Percentiles rank a stretch among this genome's conserved stretches.
Conservation (phyloP, 2,888 invertebrate genomes). For the Hofmannophila pseudospretella region DNA sequence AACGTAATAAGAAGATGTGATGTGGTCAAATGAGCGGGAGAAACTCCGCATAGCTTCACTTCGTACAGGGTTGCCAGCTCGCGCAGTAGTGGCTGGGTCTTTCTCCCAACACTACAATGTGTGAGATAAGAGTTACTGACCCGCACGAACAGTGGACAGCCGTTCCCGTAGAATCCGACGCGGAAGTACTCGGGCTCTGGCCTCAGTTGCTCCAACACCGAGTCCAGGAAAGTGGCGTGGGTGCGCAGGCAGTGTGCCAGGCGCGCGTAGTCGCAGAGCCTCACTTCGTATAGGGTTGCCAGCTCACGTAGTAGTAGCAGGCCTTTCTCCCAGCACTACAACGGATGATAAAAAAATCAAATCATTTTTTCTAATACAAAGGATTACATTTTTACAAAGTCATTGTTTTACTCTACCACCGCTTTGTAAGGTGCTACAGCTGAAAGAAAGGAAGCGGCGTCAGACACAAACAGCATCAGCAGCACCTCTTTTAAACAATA, state of each 20-base stretch:
- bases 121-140: no score
- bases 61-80: conserved; percentile 93
- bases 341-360: conserved; percentile 13
- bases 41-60: conserved; percentile 87
- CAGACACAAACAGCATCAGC: no score
- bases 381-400: no score
- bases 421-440: no score
- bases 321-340: conserved; percentile 96
- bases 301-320: conserved; percentile 94
- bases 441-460: no score
- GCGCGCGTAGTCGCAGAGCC: conserved; percentile 91
- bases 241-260: conserved; percentile 89
- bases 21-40: no score
- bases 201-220: conserved; percentile 90
- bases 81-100: conserved; percentile 93
- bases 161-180: conserved; percentile 96
- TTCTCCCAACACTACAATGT: conserved; percentile 93
- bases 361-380: no score
- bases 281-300: conserved; percentile 90
- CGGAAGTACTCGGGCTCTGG: conserved; percentile 97
- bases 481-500: no score
- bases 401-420: no score
- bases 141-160: conserved; percentile 95
- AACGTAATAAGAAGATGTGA: no score
- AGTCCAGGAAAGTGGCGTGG: conserved; percentile 94